Base-by-base conservation (phyloP, 1,140 invertebrate species). In the Lethocerus indicus region DNA sequence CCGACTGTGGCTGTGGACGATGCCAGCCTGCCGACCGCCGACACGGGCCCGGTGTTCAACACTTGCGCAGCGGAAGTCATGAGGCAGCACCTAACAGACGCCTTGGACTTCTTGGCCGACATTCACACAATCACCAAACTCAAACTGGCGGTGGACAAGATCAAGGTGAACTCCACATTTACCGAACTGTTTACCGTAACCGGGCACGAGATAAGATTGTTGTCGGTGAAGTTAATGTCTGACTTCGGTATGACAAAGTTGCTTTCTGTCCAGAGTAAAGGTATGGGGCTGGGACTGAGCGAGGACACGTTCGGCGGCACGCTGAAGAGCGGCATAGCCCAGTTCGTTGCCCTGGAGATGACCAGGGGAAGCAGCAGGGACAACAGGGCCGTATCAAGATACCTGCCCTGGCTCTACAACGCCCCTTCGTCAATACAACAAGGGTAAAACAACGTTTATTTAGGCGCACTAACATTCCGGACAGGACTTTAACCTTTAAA, bases 91-190 rank as follows among this genome's bases (percentile, higher is more conserved):
- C 71, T 98, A 6, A 76, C 76, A n/a, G 95, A 98, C 65, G 82
- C 91, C 47, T 71, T 98, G 14, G 94, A 98, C 45, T 95, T 98
- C 63, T 73, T 98, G 52, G 80, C 87, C 12, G 95, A 99, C 65
- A 86, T 97, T 57, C 92, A 98, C 61, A 90, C 93, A 0, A 74
- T 98, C 37, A 90, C 83, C 48, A 97, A 95, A 74, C 82, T 98
- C 24, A 98, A 98, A 77, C 89, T 92, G 67, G 58, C 51, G 55
- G 39, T 27, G 40, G 51, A 53, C 28, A 53, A 53, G 27, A 53
- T 24, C 24, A 53, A 53, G 41, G 51, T 49, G 6, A n/a, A n/a
- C n/a, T n/a, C n/a, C n/a, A n/a, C n/a, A n/a, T n/a, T n/a, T n/a
- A n/a, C n/a, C n/a, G n/a, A n/a, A n/a, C n/a, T n/a, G n/a, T n/a